Conservation (phyloP, 1,140 invertebrate genomes). For the Cryptotermes secundus region DNA sequence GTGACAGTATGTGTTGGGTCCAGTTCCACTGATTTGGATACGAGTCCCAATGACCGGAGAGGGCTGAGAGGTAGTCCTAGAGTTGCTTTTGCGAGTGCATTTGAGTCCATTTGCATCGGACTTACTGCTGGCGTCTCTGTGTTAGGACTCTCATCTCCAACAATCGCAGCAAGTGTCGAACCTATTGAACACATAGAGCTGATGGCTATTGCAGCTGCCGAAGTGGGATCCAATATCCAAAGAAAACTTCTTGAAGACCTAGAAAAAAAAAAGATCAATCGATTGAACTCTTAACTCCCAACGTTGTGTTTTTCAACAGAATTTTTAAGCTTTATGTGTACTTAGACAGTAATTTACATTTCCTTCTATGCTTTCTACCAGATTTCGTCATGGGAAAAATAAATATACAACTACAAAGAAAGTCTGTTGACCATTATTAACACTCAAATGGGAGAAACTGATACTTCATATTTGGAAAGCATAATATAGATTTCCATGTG, state of each 20-base stretch:
- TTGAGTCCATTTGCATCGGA: neutral
- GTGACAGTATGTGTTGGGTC: no score
- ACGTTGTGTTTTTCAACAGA: no score
- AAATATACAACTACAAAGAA: no score
- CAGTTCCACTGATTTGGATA: neutral
- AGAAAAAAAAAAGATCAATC: neutral
- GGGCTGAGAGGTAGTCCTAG: neutral
- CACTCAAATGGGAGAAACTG: no score
- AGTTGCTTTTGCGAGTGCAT: neutral
- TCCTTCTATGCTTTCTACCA: no score
- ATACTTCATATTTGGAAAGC: no score
- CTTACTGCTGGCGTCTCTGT: neutral
- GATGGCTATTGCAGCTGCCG: neutral
- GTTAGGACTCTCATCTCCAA: neutral
- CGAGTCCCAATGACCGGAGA: neutral
- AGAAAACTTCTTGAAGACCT: conserved; percentile 15
- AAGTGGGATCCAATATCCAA: conserved; percentile 19
- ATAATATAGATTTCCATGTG: no score
- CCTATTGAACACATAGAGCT: neutral
- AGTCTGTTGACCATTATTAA: no score
- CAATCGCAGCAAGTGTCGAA: neutral
- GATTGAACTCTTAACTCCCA: no score
- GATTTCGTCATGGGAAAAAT: no score
- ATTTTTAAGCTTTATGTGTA: no score
- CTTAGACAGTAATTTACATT: no score